Evolutionary conservation across 1,140 invertebrate species (phyloP).

Genomic region (Aphelinus atriplicis): DNA sequence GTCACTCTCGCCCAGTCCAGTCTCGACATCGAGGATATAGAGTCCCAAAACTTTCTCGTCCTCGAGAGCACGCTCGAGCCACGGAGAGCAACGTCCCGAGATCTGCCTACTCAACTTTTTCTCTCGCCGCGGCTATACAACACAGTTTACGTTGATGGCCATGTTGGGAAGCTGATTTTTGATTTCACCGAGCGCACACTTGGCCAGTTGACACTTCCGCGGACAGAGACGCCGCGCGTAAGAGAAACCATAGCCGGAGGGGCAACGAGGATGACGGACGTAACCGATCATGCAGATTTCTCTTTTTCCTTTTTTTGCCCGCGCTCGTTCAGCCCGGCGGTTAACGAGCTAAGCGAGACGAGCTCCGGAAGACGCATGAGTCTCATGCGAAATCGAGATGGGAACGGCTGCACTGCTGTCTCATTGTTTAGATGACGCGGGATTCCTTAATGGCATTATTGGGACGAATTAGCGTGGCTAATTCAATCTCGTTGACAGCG

Average conservation of each 20-base stretch:
- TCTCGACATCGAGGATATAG: too few relatives aligned
- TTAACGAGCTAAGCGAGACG: neutral
- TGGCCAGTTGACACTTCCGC: neutral
- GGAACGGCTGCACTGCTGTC: neutral
- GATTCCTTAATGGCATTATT: too few relatives aligned
- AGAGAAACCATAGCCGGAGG: constrained; percentile 16
- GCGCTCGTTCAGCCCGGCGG: neutral
- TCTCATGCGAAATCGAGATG: constrained; percentile 16
- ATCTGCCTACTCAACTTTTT: neutral
- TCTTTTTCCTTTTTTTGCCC: neutral
- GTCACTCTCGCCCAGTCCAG: too few relatives aligned
- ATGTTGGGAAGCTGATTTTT: constrained; percentile 8
- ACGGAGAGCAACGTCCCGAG: neutral
- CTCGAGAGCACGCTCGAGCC: too few relatives aligned
- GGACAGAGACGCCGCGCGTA: neutral
- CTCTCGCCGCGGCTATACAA: neutral
- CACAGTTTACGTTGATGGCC: neutral
- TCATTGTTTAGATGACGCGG: too few relatives aligned
- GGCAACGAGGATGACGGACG: constrained; percentile 5
- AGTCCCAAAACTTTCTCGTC: too few relatives aligned
- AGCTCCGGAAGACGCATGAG: neutral
- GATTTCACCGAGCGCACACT: constrained; percentile 7
- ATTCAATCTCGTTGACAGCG: too few relatives aligned
- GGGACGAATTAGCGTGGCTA: too few relatives aligned
- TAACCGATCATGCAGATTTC: constrained; percentile 31